These are phyloP conservation scores for Tylochromis polylepis DNA, from an alignment of 2,113 vertebrate species.

Conservation along the genomic window DNA sequence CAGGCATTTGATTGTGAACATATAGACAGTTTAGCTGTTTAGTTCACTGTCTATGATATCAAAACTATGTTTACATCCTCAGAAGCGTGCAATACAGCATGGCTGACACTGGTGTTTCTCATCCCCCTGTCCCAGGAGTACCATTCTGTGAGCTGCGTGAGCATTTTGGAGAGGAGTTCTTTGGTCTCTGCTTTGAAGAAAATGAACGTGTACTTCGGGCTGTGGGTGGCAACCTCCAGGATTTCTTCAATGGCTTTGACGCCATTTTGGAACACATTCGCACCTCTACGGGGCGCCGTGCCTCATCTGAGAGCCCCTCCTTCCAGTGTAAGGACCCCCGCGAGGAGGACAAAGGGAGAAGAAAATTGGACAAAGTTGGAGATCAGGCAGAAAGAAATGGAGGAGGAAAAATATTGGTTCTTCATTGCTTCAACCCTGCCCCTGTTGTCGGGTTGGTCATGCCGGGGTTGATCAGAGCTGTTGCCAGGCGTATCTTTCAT, in stretches of 20 bases:
- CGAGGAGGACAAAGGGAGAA: constrained; percentile 66
- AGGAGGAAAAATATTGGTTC: constrained; percentile 80
- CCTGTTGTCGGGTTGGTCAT: constrained; percentile 89
- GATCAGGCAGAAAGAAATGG: constrained; percentile 52
- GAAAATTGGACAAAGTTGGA: constrained; percentile 54
- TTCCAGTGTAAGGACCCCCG: constrained; percentile 94
- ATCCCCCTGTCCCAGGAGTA: constrained; percentile 72
- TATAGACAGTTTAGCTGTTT: neutral
- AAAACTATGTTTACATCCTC: neutral
- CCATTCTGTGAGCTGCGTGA: constrained; percentile 90
- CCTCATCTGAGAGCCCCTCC: constrained; percentile 89
- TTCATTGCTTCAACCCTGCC: constrained; percentile 93
- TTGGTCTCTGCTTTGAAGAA: constrained; percentile 93
- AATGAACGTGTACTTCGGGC: constrained; percentile 94
- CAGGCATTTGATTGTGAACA: neutral
- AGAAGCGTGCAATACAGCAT: neutral
- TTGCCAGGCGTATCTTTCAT: constrained; percentile 87
- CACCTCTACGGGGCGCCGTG: constrained; percentile 91
- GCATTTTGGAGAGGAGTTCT: constrained; percentile 94
- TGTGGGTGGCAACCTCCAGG: constrained; percentile 90
- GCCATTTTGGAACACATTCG: constrained; percentile 95
- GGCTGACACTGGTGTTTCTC: neutral
- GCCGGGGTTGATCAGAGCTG: constrained; percentile 91
- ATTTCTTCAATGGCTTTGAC: constrained; percentile 98
- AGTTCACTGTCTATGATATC: neutral